Base-by-base conservation (phyloP, 2,888 invertebrate species). In the Pandemis corylana region DNA sequence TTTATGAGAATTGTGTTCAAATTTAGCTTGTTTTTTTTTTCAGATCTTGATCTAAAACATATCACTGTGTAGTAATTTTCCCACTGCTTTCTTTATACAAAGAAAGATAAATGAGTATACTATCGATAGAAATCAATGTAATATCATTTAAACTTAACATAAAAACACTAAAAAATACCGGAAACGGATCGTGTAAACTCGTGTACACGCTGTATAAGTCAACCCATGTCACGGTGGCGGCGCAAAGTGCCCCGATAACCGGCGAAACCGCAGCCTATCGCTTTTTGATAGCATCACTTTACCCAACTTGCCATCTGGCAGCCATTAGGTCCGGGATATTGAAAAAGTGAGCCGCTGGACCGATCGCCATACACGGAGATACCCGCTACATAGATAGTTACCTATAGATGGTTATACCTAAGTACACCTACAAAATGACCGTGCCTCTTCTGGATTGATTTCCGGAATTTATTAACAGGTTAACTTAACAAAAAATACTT, bases 211-310 rank as follows among this genome's bases (percentile, higher is more conserved):
- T 82, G 85, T 84, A 83, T 83, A 87, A 85, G 89, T 88, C 87
- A 89, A 91, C 91, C 90, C 90, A 85, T 87, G 90, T 92, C 91
- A 91, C 83, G 83, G 81, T 78, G 82, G 85, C 83, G 80, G 88
- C 89, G 93, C 87, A 93, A 94, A 94, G 92, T 94, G 93, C 84
- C 87, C 87, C 92, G 94, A 93, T 93, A 94, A 94, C 94, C 90
- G 90, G 84, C 85, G 88, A 89, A 89, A 90, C 91, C 93, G 87
- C 93, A 81, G 92, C 93, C 93, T 93, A 94, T 93, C 90, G 93
- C 90, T 93, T 93, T 94, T 94, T 94, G 94, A 94, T 94, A 93
- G 93, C 94, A 93, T 93, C 94, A 93, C 94, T 94, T 94, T 93
- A 87, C 88, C 90, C 88, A 94, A 94, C 91, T 94, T 90, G 91